Evolutionary conservation across 2,888 invertebrate genomes (phyloP), one percentile per base, ranked within the genome.

Genomic region (Dermolepida albohirtum): DNA sequence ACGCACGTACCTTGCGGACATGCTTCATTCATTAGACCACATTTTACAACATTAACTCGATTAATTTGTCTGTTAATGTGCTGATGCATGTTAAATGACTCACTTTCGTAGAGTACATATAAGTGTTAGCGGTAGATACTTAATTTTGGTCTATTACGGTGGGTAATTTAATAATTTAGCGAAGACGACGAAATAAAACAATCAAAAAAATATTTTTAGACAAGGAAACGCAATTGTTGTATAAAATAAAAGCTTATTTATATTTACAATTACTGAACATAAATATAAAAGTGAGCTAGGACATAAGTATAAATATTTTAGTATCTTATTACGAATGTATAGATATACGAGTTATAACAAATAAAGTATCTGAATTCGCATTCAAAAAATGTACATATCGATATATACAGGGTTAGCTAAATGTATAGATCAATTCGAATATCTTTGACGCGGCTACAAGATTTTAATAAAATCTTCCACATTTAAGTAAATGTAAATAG

Each of bases 1-100:
- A 66, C 50, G 57, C 55, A 55, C 47, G 44, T 66, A 66, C 66
- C 66, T 66, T 49, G 66, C 66, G 66, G 66, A 55, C 66, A 47
- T 55, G 50, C 52, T 57, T 57, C 57, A 47, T 66, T 66, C 66
- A 57, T 52, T 52, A 64, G 51, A 59, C 59, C 47, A 14, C 59
- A 59, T 59, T 59, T 59, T 59, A 59, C 44, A 44, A 29, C 59
- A 44, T 64, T 52, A 64, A 16, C 64, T 51, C 52, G 51, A 51
- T 52, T 64, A 64, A 64, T 64, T 52, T 52, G 52, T 64, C 59
- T 29, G 44, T 64, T 64, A 64, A 64, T 64, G 64, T 22, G 52
- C 64, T 44, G 64, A 52, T 64, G 52, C 64, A 64, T 52, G 64
- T 52, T 52, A 52, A 64, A 52, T 64, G 52, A 64, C 51, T 52